phyloP scores from a whole-genome alignment of 2,888 invertebrate species.

The Stegophylla sp. region DNA sequence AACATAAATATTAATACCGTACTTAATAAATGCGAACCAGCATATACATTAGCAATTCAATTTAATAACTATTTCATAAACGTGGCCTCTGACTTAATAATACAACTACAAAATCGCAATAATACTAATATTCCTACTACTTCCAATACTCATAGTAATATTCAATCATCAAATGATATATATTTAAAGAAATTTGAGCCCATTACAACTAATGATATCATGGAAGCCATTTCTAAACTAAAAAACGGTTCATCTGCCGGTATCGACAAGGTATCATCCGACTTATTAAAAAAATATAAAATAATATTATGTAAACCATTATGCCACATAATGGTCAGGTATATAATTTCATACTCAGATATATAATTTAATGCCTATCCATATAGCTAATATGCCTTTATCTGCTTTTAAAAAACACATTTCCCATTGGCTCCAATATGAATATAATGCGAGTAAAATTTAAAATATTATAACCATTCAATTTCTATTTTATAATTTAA shows the following conservation, averaged over 20 bases:
- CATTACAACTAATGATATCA: not conserved
- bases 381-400: no score
- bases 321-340: no score
- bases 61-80: conserved; percentile 1
- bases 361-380: no score
- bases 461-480: no score
- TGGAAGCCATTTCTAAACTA: conserved; percentile 1
- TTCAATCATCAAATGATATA: conserved; percentile 2
- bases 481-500: no score
- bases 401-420: no score
- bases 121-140: not conserved
- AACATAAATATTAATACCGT: not conserved
- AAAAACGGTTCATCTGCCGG: not conserved
- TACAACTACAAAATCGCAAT: not conserved
- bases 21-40: not conserved
- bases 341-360: no score
- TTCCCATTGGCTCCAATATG: no score
- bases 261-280: not conserved
- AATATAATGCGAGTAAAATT: no score
- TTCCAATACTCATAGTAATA: no score
- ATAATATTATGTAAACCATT: not conserved
- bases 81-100: not conserved
- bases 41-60: not conserved
- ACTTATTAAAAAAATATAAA: conserved; percentile 4
- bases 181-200: conserved; percentile 2